A percentile compares a stretch with the other conserved stretches of the same genome.
Conservation (phyloP, 92 coral and sea anemone species). For the Porites divaricata region DNA sequence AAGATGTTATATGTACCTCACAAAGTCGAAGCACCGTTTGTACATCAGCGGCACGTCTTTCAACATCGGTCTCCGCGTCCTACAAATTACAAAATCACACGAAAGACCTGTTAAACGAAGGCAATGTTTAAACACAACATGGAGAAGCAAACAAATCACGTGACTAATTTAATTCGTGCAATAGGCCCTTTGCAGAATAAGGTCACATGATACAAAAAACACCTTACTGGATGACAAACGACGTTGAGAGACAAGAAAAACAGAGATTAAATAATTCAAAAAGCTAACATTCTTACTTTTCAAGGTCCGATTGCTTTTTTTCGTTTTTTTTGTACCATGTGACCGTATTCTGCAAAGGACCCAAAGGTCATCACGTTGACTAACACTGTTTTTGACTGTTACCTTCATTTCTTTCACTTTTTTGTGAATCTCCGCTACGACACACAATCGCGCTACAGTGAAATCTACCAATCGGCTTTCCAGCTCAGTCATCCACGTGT, state of each 20-base stretch:
- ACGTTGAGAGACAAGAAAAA: no score
- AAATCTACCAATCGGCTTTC: conserved; percentile 75
- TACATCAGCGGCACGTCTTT: conserved; percentile 86
- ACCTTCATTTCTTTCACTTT: conserved; percentile 84
- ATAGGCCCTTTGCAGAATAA: no score
- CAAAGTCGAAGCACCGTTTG: conserved; percentile 89
- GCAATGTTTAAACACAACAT: no score
- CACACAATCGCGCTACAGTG: conserved; percentile 72
- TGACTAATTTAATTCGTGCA: neutral
- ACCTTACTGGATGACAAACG: no score
- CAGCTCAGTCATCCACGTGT: conserved; percentile 92
- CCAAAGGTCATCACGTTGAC: no score
- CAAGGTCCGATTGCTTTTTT: no score
- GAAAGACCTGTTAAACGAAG: neutral
- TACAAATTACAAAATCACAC: conserved; percentile 11
- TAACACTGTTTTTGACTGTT: neutral
- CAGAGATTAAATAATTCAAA: no score
- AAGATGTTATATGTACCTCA: conserved; percentile 49
- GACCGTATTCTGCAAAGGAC: no score
- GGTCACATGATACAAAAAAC: no score
- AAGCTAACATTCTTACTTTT: no score
- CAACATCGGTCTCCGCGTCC: conserved; percentile 90
- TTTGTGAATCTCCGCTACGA: conserved; percentile 75
- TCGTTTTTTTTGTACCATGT: no score
- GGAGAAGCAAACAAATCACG: neutral